A percentile compares a stretch with the other conserved stretches of the same genome.
These are phyloP conservation scores for Kradibia gibbosae DNA, from an alignment of 1,140 invertebrate genomes.

Conservation along the genomic window DNA sequence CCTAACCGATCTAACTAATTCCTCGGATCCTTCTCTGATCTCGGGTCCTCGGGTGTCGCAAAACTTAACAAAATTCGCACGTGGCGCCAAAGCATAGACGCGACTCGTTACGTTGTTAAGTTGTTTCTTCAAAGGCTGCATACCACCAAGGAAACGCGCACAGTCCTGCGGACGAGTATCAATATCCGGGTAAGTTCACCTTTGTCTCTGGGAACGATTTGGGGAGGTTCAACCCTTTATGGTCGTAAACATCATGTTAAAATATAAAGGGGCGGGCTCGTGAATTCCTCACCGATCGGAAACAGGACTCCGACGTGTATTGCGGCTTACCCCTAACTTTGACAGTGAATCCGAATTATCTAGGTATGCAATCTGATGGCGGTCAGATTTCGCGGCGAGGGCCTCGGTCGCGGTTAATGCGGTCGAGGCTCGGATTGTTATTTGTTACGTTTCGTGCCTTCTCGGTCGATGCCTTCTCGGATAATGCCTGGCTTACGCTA, in stretches of 20 bases:
- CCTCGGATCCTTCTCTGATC: not conserved
- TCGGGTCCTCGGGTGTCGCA: not conserved
- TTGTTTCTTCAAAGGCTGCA: not conserved
- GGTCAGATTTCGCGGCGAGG: no score
- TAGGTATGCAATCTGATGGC: not conserved
- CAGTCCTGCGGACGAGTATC: not conserved
- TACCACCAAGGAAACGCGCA: not conserved
- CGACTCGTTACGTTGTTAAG: no score
- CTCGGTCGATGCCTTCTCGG: no score
- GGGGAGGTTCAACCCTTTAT: constrained; percentile 41
- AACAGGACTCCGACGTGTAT: not conserved
- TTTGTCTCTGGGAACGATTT: not conserved
- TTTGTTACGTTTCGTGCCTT: not conserved
- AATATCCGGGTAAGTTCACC: not conserved
- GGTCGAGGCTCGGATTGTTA: not conserved
- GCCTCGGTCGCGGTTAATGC: not conserved
- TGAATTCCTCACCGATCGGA: not conserved
- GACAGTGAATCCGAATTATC: constrained; percentile 4
- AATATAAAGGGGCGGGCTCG: not conserved
- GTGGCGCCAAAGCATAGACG: not conserved
- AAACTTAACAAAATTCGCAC: not conserved
- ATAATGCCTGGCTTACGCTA: no score
- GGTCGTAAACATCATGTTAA: constrained; percentile 45
- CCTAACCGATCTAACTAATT: not conserved
- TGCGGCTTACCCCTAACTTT: not conserved